Evolutionary conservation across 2,797 vertebrate genomes (phyloP), one percentile per base, ranked within the genome.

Genomic region (Salmo trutta): DNA sequence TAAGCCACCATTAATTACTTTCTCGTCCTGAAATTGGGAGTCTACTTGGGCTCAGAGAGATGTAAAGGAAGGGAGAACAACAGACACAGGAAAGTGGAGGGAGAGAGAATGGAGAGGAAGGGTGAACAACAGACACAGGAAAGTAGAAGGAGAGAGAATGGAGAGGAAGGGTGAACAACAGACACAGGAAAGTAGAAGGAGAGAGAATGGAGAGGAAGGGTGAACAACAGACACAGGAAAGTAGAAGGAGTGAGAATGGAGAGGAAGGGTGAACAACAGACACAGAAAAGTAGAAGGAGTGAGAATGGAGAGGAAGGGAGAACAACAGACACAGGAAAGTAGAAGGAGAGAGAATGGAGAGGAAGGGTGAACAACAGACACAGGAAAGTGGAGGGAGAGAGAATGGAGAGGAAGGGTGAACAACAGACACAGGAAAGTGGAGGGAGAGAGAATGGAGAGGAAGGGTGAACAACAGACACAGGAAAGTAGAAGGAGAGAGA

Each of bases 1-100:
- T 73, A 52, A 76, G 73, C 68, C 24, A 71, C 59, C 64, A 82
- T 82, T 82, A 82, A 82, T 7, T 82, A 41, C 52, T 36, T 75
- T 76, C 70, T 78, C 53, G 0, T 54, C 52, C 53, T 73, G 80
- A 75, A 74, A 69, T 31, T 75, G 29, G 64, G 64, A 56, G 62
- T 72, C 76, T 71, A 27, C 64, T 77, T 59, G 33, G 73, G 33
- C 59, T 56, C 21, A 16, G 24, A 52, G 74, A 51, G 19, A 62
- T 21, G 5, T 29, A 64, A 47, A 68, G 47, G 17, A 66, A 31
- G 51, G 19, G 62, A 1, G 10, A 47, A 12, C 41, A 47, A 12
- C 41, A 47, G 41, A 47, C 41, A 47, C 8, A 10, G 41, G 41
- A 47, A 12, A 12, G 10, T 3, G 5, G 33, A 6, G 5, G 41